phyloP scores from a whole-genome alignment of 2,797 vertebrate genomes.

The Columba guinea region DNA sequence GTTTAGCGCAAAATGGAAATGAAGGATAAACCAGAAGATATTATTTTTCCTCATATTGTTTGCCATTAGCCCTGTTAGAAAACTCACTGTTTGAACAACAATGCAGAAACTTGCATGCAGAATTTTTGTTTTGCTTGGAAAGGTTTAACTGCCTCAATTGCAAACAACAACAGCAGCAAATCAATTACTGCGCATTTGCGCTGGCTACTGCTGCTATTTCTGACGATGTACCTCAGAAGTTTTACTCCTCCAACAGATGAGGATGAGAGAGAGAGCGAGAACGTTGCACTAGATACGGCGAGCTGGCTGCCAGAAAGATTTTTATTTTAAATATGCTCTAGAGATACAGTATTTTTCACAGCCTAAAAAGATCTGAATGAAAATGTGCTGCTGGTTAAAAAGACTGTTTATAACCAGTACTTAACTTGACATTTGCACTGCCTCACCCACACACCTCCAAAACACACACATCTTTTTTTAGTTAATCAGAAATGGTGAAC shows the following conservation, averaged over 20 bases:
- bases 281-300: slow-evolving; percentile 44
- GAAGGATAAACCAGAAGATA: slow-evolving; percentile 10
- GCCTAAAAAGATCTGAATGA: slow-evolving; percentile 72
- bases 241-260: slow-evolving; percentile 63
- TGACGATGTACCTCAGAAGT: slow-evolving; percentile 52
- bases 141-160: slow-evolving; percentile 48
- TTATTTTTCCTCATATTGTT: slow-evolving; percentile 6
- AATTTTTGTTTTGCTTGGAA: slow-evolving; percentile 52
- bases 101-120: background rate
- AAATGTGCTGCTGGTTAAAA: slow-evolving; percentile 63
- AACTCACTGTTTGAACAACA: slow-evolving; percentile 25
- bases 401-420: slow-evolving; percentile 41
- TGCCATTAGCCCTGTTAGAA: slow-evolving; percentile 3
- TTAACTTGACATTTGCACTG: slow-evolving; percentile 50
- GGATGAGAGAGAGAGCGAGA: slow-evolving; percentile 52
- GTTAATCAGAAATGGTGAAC: slow-evolving; percentile 15
- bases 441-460: slow-evolving; percentile 27
- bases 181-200: slow-evolving; percentile 65
- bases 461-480: slow-evolving; percentile 54
- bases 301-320: slow-evolving; percentile 61
- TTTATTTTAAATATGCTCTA: slow-evolving; percentile 75
- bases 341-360: slow-evolving; percentile 68
- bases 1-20: slow-evolving; percentile 19
- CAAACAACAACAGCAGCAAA: slow-evolving; percentile 71
- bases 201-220: slow-evolving; percentile 72